Evolutionary conservation across 1,140 invertebrate species (phyloP), one percentile per base, ranked within the genome.

Genomic region (Pachyrhynchus sulphureomaculatus): DNA sequence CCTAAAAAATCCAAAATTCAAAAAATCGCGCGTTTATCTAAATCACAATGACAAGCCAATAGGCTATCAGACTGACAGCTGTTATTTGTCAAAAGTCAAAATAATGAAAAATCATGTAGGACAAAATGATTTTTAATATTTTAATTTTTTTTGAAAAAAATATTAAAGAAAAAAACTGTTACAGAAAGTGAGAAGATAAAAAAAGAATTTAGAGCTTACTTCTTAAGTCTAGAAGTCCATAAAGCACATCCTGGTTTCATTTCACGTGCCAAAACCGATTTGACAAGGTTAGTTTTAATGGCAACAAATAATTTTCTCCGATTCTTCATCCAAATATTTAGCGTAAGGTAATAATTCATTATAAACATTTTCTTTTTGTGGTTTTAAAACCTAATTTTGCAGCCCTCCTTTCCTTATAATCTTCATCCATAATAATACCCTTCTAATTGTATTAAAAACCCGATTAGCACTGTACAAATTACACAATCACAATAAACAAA

Each of bases 281-380:
- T 83, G 21, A 81, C 83, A 23, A 91, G 75, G 77, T 89, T 87
- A 47, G 76, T 83, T 75, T 89, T 90, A 33, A 90, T 88, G 52
- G 86, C 80, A 8, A 76, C 63, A 44, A 89, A 79, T 36, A 86
- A 78, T 56, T 66, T 70, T n/a, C 34, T 74, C 72, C 1, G 88
- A 84, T 75, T 90, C 88, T 13, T 79, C 77, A 54, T 89, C 85
- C 34, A 90, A 69, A 65, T 85, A 72, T 15, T 81, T 78, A 3
- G 80, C 81, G 76, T 89, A 90, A 8, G 88, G 87, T 32, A 90
- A 72, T 34, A 88, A 74, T 71, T 83, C 84, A 69, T 88, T 88
- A 48, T 83, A 85, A 42, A 83, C 67, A 54, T 83, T 78, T 67
- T 88, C 84, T 69, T 83, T 86, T 75, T 89, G 87, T 1, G 82